Percentiles rank a stretch among this genome's conserved stretches.
These are phyloP conservation scores for Lampris incognitus DNA, from an alignment of 2,113 vertebrate genomes.

Conservation along the genomic window DNA sequence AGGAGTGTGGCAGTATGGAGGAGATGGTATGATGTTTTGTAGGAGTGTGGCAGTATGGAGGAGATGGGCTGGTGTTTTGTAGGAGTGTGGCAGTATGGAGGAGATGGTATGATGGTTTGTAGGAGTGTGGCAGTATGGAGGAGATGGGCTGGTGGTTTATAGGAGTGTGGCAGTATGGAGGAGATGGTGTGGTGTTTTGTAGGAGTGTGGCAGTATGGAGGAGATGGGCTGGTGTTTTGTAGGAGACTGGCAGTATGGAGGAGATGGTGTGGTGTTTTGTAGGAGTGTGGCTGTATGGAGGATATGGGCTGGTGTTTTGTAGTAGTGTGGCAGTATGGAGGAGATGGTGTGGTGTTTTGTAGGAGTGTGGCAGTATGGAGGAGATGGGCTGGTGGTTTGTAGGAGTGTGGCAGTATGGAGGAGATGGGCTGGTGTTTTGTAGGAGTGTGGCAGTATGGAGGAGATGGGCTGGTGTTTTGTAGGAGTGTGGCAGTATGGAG, in stretches of 20 bases:
- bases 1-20: constrained; percentile 33
- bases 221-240: constrained; percentile 58
- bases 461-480: constrained; percentile 58
- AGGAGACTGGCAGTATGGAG: constrained; percentile 28
- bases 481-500: constrained; percentile 33
- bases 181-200: constrained; percentile 58
- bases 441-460: constrained; percentile 33
- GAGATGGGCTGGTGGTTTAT: constrained; percentile 57
- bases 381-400: constrained; percentile 58
- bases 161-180: constrained; percentile 33
- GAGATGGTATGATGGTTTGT: constrained; percentile 57
- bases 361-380: constrained; percentile 33
- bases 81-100: constrained; percentile 33
- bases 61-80: constrained; percentile 58
- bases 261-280: constrained; percentile 58
- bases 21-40: constrained; percentile 58
- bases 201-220: constrained; percentile 33
- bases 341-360: constrained; percentile 57
- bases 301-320: constrained; percentile 58
- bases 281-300: constrained; percentile 33
- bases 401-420: constrained; percentile 33
- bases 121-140: constrained; percentile 33
- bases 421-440: constrained; percentile 58
- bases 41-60: constrained; percentile 33
- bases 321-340: constrained; percentile 31